Evolutionary conservation across 2,113 vertebrate species (phyloP), one percentile per base, ranked within the genome.

Genomic region (Galemys pyrenaicus): DNA sequence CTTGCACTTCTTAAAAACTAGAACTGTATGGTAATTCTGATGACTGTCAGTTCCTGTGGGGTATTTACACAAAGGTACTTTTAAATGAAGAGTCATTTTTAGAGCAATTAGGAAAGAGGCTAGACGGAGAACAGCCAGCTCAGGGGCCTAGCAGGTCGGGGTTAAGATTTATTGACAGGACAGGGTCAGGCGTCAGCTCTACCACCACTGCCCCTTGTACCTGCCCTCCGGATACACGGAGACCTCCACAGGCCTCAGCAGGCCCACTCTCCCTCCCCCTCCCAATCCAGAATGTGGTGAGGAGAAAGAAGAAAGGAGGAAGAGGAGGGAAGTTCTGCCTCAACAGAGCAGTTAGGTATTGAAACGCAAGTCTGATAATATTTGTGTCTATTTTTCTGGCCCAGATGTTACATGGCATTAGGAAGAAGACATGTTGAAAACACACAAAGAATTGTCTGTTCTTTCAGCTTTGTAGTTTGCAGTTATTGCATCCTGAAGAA

Each of bases 401-500:
- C 68, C 62, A 96, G 91, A 94, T 95, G 75, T 96, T 97, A 88
- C 79, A 24, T 94, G 93, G 13, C 92, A 51, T 84, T 78, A 70
- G 89, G 93, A 96, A 97, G 95, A 96, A 96, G 71, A 83, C 62
- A 65, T 82, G 95, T 87, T 81, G 11, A 95, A 96, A 0, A 0
- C 94, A 82, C 87, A 94, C 89, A 97, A 96, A 82, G 68, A 95
- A 92, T 62, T 46, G 68, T 97, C 96, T 98, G 91, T 98, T 87
- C 1, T 88, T 89, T 92, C 30, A 0, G 0, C 62, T 96, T 92
- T 96, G 93, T 98, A 94, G 95, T 91, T 97, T 96, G 90, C 83
- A 96, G 78, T 98, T 98, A 97, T 64, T 98, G 96, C 96, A 96
- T 97, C 88, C 96, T 89, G 96, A 94, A 97, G 98, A 98, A 98